Evolutionary conservation across 2,888 invertebrate species (phyloP).

Genomic region (Andrena flavipes): DNA sequence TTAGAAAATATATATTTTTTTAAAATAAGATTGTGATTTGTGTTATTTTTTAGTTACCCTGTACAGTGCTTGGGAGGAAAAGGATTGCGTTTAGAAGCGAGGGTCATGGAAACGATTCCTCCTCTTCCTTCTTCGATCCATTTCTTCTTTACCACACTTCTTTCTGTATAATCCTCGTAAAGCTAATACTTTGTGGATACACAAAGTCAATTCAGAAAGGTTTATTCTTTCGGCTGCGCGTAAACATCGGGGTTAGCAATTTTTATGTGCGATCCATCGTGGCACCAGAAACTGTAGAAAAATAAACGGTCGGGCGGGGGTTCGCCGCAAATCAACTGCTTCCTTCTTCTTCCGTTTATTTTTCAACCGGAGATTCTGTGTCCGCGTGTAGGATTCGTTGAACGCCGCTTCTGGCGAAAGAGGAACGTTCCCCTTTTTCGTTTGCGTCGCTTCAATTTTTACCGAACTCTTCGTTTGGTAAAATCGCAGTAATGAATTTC

Average conservation of each 20-base stretch:
- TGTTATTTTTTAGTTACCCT: not conserved
- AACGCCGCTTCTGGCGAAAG: slow-evolving; percentile 19
- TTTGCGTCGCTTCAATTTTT: not conserved
- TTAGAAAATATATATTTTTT: not conserved
- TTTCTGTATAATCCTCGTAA: not conserved
- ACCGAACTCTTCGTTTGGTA: not conserved
- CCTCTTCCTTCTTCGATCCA: not conserved
- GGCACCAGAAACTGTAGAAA: slow-evolving; percentile 25
- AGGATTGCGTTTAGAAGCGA: not conserved
- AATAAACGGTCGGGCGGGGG: slow-evolving; percentile 47
- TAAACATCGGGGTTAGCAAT: slow-evolving; percentile 45
- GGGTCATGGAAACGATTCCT: not conserved
- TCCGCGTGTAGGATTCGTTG: slow-evolving; percentile 23
- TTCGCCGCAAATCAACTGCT: slow-evolving; percentile 47
- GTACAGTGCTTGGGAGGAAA: not conserved
- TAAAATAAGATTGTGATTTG: not conserved
- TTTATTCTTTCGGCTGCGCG: slow-evolving; percentile 29
- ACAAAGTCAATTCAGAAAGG: slow-evolving; percentile 11
- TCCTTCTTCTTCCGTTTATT: slow-evolving; percentile 52
- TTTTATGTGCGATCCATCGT: slow-evolving; percentile 50
- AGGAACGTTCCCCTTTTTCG: slow-evolving; percentile 11
- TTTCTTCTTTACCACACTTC: not conserved
- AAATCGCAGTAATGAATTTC: no score
- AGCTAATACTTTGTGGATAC: slow-evolving; percentile 18
- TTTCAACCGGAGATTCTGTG: slow-evolving; percentile 33